phyloP scores from a whole-genome alignment of 2,888 invertebrate species.

The Heterodera filipjevi region DNA sequence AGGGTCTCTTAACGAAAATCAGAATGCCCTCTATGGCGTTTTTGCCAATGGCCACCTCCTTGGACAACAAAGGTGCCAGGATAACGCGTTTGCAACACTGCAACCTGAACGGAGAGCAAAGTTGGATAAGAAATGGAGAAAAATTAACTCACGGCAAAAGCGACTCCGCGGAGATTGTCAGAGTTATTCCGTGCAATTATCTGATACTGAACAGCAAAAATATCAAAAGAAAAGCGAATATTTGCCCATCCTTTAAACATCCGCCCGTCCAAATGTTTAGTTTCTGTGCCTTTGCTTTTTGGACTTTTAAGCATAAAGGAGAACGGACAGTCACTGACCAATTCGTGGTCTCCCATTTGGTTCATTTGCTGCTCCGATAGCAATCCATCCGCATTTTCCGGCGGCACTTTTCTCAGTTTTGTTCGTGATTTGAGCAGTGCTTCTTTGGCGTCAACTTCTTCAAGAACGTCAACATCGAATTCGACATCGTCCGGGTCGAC shows the following conservation, averaged over 20 bases:
- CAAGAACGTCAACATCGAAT: slow-evolving; percentile 56
- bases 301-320: no score
- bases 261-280: no score
- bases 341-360: slow-evolving; percentile 39
- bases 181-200: slow-evolving; percentile 51
- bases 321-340: slow-evolving; percentile 25
- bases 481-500: slow-evolving; percentile 70
- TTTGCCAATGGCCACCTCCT: slow-evolving; percentile 39
- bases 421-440: slow-evolving; percentile 42
- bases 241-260: no score
- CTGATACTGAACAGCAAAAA: slow-evolving; percentile 16
- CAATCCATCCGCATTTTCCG: not conserved
- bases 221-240: no score
- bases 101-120: slow-evolving; percentile 34
- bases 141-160: slow-evolving; percentile 45
- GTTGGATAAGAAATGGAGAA: not conserved
- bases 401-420: slow-evolving; percentile 39
- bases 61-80: slow-evolving; percentile 50
- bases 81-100: slow-evolving; percentile 51
- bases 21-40: not conserved
- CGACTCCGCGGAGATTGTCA: slow-evolving; percentile 52
- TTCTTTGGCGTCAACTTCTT: slow-evolving; percentile 51
- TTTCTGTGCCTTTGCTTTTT: no score
- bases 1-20: slow-evolving; percentile 61
- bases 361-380: slow-evolving; percentile 30